Conservation (phyloP, 2,797 vertebrate genomes). For the Sebastes flavidus region DNA sequence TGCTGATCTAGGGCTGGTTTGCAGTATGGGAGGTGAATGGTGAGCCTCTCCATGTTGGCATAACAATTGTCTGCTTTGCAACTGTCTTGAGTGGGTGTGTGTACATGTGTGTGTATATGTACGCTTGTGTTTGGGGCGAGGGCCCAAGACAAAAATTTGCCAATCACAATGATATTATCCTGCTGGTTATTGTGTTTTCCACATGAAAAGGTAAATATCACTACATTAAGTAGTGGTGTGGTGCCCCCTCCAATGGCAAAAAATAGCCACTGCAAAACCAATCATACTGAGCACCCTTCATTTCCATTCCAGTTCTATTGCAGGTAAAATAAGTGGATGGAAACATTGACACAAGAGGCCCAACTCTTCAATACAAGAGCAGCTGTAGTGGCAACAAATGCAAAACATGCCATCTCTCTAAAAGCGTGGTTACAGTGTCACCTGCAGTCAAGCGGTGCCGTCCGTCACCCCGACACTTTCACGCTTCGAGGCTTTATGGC, state of each 20-base stretch:
- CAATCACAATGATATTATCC: too few relatives aligned
- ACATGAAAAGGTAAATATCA: background rate
- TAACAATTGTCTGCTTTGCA: too few relatives aligned
- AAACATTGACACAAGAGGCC: background rate
- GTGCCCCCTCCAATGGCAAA: slow-evolving; percentile 17
- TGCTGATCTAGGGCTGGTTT: too few relatives aligned
- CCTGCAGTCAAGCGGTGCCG: slow-evolving; percentile 39
- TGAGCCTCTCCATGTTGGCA: too few relatives aligned
- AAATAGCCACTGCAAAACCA: slow-evolving; percentile 9
- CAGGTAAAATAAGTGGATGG: background rate
- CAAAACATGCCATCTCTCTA: slow-evolving; percentile 26
- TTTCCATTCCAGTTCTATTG: background rate
- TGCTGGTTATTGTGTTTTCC: too few relatives aligned
- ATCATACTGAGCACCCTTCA: background rate
- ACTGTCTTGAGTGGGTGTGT: too few relatives aligned
- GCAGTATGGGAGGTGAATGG: too few relatives aligned
- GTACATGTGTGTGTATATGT: too few relatives aligned
- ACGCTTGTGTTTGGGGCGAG: too few relatives aligned
- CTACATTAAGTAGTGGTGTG: background rate
- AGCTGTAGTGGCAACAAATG: slow-evolving; percentile 9
- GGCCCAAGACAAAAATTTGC: too few relatives aligned
- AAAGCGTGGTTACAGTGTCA: slow-evolving; percentile 33
- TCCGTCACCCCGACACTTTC: slow-evolving; percentile 52
- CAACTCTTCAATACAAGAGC: background rate
- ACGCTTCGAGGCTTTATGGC: slow-evolving; percentile 41